These are phyloP conservation scores for Bombus vancouverensis DNA, from an alignment of 1,140 invertebrate species.

Conservation along the genomic window DNA sequence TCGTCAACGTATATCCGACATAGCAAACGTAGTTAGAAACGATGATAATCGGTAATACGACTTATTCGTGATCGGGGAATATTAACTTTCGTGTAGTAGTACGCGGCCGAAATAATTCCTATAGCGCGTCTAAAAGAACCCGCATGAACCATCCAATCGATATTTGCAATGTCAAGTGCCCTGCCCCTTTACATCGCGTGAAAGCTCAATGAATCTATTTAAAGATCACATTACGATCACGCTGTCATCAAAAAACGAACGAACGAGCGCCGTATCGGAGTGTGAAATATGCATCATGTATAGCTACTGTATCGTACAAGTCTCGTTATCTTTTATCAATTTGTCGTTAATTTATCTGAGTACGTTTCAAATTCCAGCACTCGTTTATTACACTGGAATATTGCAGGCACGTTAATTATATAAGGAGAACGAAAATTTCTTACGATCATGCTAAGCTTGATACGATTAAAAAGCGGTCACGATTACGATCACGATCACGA, in stretches of 20 bases:
- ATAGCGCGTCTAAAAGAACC: slow-evolving; percentile 3
- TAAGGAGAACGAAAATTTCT: slow-evolving; percentile 37
- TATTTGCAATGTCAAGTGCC: slow-evolving; percentile 8
- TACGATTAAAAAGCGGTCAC: slow-evolving; percentile 27
- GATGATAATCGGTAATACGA: slow-evolving; percentile 65
- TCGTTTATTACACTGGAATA: no score
- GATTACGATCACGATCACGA: slow-evolving; percentile 44
- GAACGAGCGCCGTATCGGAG: background rate
- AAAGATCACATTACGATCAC: background rate
- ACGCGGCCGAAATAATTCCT: slow-evolving; percentile 28
- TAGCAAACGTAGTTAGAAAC: slow-evolving; percentile 48
- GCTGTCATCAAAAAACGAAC: slow-evolving; percentile 2
- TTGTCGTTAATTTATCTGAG: background rate
- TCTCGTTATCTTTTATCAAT: background rate
- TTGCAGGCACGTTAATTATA: background rate
- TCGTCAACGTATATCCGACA: slow-evolving; percentile 22
- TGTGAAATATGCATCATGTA: background rate
- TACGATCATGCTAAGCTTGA: background rate
- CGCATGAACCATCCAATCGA: slow-evolving; percentile 34
- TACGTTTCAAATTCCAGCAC: background rate
- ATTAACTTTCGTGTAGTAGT: slow-evolving; percentile 53
- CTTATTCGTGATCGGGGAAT: slow-evolving; percentile 61
- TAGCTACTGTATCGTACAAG: background rate
- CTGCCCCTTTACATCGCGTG: no score
- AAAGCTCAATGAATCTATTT: background rate